Base-by-base conservation (phyloP, 1,140 invertebrate genomes). In the Bombus cullumanus region DNA sequence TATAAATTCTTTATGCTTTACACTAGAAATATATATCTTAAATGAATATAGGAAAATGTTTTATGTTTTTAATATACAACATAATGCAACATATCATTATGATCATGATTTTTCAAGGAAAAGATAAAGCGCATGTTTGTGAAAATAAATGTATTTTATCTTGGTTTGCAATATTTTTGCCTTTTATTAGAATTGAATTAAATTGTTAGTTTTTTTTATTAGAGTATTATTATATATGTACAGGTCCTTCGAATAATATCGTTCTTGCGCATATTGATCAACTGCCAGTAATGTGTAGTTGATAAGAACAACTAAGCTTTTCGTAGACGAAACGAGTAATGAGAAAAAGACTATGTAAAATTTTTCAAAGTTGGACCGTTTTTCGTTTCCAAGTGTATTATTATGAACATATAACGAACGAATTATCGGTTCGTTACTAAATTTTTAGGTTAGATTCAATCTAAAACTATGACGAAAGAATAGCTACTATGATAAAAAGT, bases 381-480 rank as follows among this genome's bases (percentile, higher is more conserved):
- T 37, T 62, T 31, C 1, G 3, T 80, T 66, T 1, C 0, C 10
- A 12, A 73, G 13, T 15, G 15, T 80, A n/a, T 34, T 5, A n/a
- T 72, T 9, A 53, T 53, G 39, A 4, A 72, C 15, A 22, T 34
- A 64, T 12, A 22, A 72, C 22, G 4, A 37, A 37, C 6, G 53
- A 28, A 37, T 41, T 31, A 72, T 71, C 10, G 3, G 1, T 18
- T 53, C 12, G 10, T 59, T 22, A 18, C 39, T 43, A 69, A 18
- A 28, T 68, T 62, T 76, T 68, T 89, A 89, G 89, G 89, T 90
- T 90, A 90, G 83, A 78, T 66, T 66, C 15, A 41, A 66, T 41
- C 12, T 39, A 13, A 82, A 90, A 75, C 83, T 88, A 85, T 57
- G 79, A 81, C 47, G 83, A 83, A 88, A 39, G 12, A 68, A 53